Conservation (phyloP, 1,140 invertebrate genomes). For the Ips typographus region DNA sequence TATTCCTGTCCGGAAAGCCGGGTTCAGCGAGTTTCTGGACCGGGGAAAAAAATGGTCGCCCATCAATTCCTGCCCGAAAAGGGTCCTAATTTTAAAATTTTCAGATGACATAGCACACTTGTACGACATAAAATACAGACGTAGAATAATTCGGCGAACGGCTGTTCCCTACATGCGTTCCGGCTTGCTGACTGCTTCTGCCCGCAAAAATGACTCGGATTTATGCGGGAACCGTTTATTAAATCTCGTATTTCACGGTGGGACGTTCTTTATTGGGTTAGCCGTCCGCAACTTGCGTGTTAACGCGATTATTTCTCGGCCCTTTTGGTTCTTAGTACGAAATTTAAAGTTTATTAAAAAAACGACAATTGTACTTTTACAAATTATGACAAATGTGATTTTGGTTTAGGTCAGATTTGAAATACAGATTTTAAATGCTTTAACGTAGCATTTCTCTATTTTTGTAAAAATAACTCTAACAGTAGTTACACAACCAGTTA, state of each 20-base stretch:
- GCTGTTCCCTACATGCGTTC: conserved; percentile 32
- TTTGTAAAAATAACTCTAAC: no score
- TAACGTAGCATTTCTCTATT: no score
- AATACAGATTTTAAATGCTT: no score
- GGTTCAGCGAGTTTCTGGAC: background rate
- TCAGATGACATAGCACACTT: conserved; percentile 36
- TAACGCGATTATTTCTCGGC: conserved; percentile 31
- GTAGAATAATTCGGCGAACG: conserved; percentile 30
- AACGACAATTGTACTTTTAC: background rate
- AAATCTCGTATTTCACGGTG: conserved; percentile 33
- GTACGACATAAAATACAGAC: conserved; percentile 35
- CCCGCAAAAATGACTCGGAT: conserved; percentile 29
- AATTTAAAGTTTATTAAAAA: no score
- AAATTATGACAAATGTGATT: no score
- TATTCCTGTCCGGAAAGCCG: background rate
- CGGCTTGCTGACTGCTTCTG: conserved; percentile 13
- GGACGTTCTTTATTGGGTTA: conserved; percentile 31
- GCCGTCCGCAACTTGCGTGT: conserved; percentile 27
- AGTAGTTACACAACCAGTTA: no score
- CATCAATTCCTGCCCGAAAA: conserved; percentile 23
- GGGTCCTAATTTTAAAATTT: conserved; percentile 36
- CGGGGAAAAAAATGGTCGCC: conserved; percentile 13
- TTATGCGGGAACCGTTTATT: conserved; percentile 34
- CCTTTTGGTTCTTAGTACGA: background rate
- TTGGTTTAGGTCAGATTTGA: no score